A percentile compares a stretch with the other conserved stretches of the same genome.
Conservation (phyloP, 2,888 invertebrate species). For the Apamea epomidion region DNA sequence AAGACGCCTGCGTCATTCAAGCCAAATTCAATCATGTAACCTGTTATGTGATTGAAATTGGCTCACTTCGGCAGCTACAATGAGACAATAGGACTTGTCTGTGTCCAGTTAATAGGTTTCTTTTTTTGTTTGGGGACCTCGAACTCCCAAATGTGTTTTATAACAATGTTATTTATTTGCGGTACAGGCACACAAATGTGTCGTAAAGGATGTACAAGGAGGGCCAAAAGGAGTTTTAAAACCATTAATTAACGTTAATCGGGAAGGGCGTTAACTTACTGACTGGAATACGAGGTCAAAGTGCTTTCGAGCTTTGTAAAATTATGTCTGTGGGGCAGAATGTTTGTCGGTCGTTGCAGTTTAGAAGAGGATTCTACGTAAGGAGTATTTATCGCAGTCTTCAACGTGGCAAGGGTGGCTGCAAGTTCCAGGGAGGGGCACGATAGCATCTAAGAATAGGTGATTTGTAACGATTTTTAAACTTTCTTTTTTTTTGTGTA, state of each 20-base stretch:
- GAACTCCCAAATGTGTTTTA: constrained; percentile 18
- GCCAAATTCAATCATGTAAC: constrained; percentile 2
- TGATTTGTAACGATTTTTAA: constrained; percentile 31
- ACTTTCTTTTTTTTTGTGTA: neutral
- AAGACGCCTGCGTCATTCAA: constrained; percentile 41
- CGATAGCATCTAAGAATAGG: constrained; percentile 22
- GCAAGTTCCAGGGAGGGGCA: neutral
- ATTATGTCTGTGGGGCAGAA: constrained; percentile 34
- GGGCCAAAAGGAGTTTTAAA: constrained; percentile 60
- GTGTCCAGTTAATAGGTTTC: constrained; percentile 32
- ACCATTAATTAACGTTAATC: constrained; percentile 64
- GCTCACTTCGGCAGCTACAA: constrained; percentile 42
- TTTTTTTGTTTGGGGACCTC: constrained; percentile 25
- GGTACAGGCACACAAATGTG: constrained; percentile 14
- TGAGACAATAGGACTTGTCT: constrained; percentile 42
- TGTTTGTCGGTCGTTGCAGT: constrained; percentile 44
- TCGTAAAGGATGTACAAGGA: constrained; percentile 20
- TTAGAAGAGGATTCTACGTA: constrained; percentile 34
- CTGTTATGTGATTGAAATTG: constrained; percentile 55
- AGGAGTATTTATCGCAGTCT: constrained; percentile 52
- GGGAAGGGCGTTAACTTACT: constrained; percentile 62
- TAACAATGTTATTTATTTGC: constrained; percentile 20
- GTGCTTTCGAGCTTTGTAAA: constrained; percentile 43
- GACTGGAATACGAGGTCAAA: constrained; percentile 49
- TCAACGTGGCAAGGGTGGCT: constrained; percentile 20